Evolutionary conservation across 2,888 invertebrate genomes (phyloP).

Genomic region (Panzeria rudis): DNA sequence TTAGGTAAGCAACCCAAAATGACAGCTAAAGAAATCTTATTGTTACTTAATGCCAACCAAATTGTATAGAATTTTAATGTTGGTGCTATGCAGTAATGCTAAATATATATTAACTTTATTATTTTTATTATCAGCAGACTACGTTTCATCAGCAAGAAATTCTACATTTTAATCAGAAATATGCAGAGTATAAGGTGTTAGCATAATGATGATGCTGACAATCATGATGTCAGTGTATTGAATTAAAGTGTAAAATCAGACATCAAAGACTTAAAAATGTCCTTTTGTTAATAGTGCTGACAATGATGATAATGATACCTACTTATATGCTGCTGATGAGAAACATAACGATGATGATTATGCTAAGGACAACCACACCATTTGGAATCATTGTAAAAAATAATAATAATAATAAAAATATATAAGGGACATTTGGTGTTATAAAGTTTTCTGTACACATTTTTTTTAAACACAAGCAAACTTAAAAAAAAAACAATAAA

Average conservation of each 20-base stretch:
- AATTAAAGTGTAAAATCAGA: constrained; percentile 77
- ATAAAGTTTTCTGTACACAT: neutral
- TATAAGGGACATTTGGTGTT: neutral
- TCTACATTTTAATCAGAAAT: constrained; percentile 4
- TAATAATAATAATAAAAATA: neutral
- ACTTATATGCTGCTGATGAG: neutral
- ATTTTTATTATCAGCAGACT: constrained; percentile 57
- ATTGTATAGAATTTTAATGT: constrained; percentile 33
- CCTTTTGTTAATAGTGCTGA: constrained; percentile 79
- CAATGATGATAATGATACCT: constrained; percentile 57
- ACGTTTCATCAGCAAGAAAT: constrained; percentile 14
- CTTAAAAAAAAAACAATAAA: constrained; percentile 10
- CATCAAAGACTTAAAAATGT: constrained; percentile 82
- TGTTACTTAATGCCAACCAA: constrained; percentile 59
- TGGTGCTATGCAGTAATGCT: constrained; percentile 19
- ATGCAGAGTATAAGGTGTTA: constrained; percentile 10
- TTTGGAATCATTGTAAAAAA: constrained; percentile 17
- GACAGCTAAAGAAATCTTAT: constrained; percentile 68
- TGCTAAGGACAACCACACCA: neutral
- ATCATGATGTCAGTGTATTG: neutral
- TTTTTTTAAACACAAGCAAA: neutral
- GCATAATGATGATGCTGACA: neutral
- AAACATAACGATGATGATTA: neutral
- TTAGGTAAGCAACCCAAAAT: constrained; percentile 67
- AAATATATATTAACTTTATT: constrained; percentile 6